Conservation (phyloP, 1,140 invertebrate species). For the Popillia japonica region DNA sequence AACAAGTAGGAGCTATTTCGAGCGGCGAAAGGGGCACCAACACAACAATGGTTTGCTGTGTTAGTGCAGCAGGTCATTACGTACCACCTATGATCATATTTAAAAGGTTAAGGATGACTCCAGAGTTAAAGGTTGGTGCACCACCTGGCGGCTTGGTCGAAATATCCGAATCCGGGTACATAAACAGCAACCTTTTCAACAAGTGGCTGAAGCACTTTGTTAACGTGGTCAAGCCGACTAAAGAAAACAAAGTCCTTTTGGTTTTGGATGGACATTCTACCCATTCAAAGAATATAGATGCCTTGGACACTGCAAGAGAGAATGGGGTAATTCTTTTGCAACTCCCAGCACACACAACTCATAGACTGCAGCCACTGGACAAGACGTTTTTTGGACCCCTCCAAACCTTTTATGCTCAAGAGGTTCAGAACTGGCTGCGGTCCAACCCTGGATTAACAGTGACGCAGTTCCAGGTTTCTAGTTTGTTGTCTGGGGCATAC, state of each 20-base stretch:
- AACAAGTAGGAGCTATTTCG: constrained; percentile 58
- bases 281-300: not conserved
- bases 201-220: constrained; percentile 54
- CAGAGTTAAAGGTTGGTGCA: constrained; percentile 23
- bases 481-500: not conserved
- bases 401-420: constrained; percentile 49
- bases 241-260: constrained; percentile 48
- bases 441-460: constrained; percentile 44
- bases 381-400: constrained; percentile 55
- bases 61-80: constrained; percentile 49
- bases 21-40: constrained; percentile 56
- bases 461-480: not conserved
- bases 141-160: not conserved
- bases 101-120: constrained; percentile 26
- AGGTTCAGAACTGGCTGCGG: constrained; percentile 46
- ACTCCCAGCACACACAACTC: constrained; percentile 42
- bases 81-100: constrained; percentile 52
- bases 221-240: constrained; percentile 31
- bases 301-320: not conserved
- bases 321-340: constrained; percentile 43
- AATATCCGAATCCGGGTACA: constrained; percentile 35
- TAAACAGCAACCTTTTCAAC: constrained; percentile 47
- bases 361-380: constrained; percentile 57
- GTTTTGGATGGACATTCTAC: constrained; percentile 51
- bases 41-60: constrained; percentile 50